Percentiles rank a stretch among this genome's conserved stretches.
These are phyloP conservation scores for Antheraea assamensis DNA, from an alignment of 2,888 invertebrate species.

Conservation along the genomic window DNA sequence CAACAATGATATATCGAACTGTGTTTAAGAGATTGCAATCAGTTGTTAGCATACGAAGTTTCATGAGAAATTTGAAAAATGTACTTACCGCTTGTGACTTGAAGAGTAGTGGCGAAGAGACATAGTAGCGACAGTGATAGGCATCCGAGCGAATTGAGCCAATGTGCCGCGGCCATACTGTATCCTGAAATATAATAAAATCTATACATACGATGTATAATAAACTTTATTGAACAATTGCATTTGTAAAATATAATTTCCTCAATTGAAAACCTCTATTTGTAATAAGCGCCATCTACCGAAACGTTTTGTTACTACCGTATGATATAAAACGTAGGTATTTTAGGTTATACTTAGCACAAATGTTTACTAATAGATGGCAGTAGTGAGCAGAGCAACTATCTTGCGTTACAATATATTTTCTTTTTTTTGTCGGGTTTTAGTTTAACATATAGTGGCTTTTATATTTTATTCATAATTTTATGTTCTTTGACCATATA, in stretches of 20 bases:
- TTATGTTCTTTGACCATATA: too few species aligned
- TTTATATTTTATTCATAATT: too few species aligned
- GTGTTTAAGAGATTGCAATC: not conserved
- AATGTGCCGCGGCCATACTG: slow-evolving; percentile 92
- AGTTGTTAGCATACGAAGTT: not conserved
- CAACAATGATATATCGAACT: not conserved
- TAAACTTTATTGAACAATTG: not conserved
- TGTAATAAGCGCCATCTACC: slow-evolving; percentile 53
- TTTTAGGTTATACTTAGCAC: not conserved
- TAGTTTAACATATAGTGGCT: too few species aligned
- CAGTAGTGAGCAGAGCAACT: slow-evolving; percentile 34
- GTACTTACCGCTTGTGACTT: slow-evolving; percentile 89
- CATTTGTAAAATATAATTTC: not conserved
- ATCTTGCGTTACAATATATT: too few species aligned
- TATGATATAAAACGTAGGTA: not conserved
- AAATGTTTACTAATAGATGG: slow-evolving; percentile 46
- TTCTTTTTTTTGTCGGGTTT: too few species aligned
- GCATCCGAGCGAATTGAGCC: slow-evolving; percentile 91
- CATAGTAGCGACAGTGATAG: slow-evolving; percentile 89
- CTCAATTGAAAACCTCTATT: not conserved
- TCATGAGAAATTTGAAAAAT: not conserved
- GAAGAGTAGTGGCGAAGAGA: slow-evolving; percentile 88
- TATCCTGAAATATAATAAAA: slow-evolving; percentile 80
- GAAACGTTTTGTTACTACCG: slow-evolving; percentile 37
- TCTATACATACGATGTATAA: not conserved